Conservation (phyloP, 2,888 invertebrate genomes). For the Papilio protenor region DNA sequence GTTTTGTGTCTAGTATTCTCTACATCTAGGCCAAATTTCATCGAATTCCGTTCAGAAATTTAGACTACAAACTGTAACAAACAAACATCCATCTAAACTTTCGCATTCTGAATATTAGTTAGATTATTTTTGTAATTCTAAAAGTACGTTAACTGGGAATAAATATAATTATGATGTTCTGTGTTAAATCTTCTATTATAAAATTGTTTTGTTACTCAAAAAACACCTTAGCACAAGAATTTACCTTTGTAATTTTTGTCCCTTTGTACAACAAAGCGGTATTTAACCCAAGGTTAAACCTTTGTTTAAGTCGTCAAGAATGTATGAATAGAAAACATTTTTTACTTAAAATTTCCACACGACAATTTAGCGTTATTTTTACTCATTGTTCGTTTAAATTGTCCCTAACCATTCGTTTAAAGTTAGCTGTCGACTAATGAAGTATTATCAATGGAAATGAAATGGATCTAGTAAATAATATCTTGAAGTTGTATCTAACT, state of each 20-base stretch:
- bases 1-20: too few species aligned
- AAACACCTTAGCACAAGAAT: constrained; percentile 20
- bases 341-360: constrained; percentile 27
- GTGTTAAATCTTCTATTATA: neutral
- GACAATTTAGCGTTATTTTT: constrained; percentile 36
- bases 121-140: too few species aligned
- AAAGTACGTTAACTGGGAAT: neutral
- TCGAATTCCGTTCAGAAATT: too few species aligned
- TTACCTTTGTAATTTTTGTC: constrained; percentile 27
- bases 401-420: constrained; percentile 9
- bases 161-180: neutral
- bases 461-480: constrained; percentile 67
- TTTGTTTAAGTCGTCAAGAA: constrained; percentile 30
- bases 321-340: constrained; percentile 34
- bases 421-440: constrained; percentile 52
- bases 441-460: constrained; percentile 70
- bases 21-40: too few species aligned
- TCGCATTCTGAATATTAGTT: too few species aligned
- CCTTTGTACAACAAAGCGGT: constrained; percentile 14
- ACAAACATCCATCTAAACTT: too few species aligned
- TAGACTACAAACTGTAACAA: too few species aligned
- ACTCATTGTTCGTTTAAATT: constrained; percentile 20
- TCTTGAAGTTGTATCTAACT: constrained; percentile 65
- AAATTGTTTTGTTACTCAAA: neutral
- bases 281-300: constrained; percentile 36